Conservation (phyloP, 2,888 invertebrate genomes). For the Drosophila lutescens region DNA sequence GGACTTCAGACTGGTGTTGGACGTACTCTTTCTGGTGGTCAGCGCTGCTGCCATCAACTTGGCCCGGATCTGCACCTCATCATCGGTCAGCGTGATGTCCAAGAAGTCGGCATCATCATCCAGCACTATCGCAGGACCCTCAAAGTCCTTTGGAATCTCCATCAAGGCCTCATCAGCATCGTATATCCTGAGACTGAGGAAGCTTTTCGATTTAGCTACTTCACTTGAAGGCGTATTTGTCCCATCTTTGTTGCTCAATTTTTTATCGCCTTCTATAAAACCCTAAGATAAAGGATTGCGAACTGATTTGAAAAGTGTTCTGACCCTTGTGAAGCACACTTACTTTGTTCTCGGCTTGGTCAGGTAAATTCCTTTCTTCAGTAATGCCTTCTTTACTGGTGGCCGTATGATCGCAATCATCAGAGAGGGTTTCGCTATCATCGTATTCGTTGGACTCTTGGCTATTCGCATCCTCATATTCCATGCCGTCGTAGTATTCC, state of each 20-base stretch:
- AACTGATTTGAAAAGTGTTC: background rate
- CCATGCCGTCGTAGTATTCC: background rate
- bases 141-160: conserved; percentile 8
- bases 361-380: background rate
- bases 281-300: background rate
- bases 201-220: background rate
- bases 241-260: background rate
- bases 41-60: conserved; percentile 37
- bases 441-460: background rate
- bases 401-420: background rate
- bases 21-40: conserved; percentile 8
- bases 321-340: background rate
- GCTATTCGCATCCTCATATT: background rate
- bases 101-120: conserved; percentile 38
- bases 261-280: background rate
- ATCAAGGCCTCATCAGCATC: conserved; percentile 32
- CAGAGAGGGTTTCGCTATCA: background rate
- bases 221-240: background rate
- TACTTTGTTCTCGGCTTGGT: background rate
- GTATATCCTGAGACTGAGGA: conserved; percentile 15
- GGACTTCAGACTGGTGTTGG: conserved; percentile 16
- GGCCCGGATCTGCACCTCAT: conserved; percentile 38
- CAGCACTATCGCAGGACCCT: conserved; percentile 29
- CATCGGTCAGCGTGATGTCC: conserved; percentile 34
- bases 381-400: background rate